These are phyloP conservation scores for Melanotus villosus DNA, from an alignment of 2,888 invertebrate genomes.

Conservation along the genomic window DNA sequence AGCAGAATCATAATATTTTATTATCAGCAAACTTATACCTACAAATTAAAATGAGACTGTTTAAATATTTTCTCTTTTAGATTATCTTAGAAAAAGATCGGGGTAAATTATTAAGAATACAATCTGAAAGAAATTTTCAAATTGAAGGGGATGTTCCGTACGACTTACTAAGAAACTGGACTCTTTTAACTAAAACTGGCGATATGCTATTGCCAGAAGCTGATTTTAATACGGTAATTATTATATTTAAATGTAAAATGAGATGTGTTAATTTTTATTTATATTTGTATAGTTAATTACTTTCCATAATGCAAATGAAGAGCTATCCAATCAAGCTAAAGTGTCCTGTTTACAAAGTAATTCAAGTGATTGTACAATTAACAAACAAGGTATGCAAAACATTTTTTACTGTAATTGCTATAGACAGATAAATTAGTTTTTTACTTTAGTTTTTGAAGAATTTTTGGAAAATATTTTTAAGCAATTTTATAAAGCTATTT, in stretches of 20 bases:
- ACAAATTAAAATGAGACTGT: too few species aligned
- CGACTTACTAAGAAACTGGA: constrained; percentile 69
- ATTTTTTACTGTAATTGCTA: neutral
- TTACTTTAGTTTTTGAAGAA: neutral
- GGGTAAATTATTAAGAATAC: constrained; percentile 68
- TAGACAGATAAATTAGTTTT: too few species aligned
- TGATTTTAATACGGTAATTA: constrained; percentile 72
- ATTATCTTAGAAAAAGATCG: constrained; percentile 69
- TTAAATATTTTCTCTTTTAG: too few species aligned
- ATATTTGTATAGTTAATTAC: constrained; percentile 44
- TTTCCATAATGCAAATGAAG: constrained; percentile 49
- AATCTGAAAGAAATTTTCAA: constrained; percentile 58
- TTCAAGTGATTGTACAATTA: constrained; percentile 15
- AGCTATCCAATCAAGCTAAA: constrained; percentile 33
- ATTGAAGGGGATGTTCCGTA: constrained; percentile 52
- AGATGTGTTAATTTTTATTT: neutral
- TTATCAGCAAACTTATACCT: too few species aligned
- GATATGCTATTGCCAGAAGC: constrained; percentile 69
- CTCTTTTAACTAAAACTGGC: constrained; percentile 70
- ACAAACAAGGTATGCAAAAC: constrained; percentile 27
- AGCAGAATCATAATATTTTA: too few species aligned
- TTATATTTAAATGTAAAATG: neutral
- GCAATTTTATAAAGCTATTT: neutral
- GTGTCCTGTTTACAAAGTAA: constrained; percentile 7
- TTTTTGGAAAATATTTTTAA: too few species aligned